These are phyloP conservation scores for Stegodyphus dumicola DNA, from an alignment of 1,140 invertebrate genomes.

Conservation along the genomic window DNA sequence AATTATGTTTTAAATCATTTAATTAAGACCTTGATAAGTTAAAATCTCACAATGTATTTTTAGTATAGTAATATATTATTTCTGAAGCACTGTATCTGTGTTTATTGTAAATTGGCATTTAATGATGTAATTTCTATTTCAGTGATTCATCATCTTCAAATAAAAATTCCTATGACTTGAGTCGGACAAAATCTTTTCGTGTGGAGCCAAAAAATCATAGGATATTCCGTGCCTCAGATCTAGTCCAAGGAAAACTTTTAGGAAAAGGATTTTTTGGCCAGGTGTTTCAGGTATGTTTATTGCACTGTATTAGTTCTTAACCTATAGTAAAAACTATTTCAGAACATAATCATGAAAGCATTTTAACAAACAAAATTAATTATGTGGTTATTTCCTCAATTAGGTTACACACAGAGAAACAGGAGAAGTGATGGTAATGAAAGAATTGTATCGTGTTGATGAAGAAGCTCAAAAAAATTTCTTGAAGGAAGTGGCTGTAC, in stretches of 20 bases:
- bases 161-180: slow-evolving; percentile 75
- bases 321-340: neutral
- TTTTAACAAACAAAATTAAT: neutral
- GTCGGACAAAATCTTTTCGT: slow-evolving; percentile 87
- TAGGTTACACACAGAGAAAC: slow-evolving; percentile 85
- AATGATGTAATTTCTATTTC: neutral
- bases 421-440: slow-evolving; percentile 93
- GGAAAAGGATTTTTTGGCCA: slow-evolving; percentile 95
- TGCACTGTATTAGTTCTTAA: neutral
- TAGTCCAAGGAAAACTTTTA: slow-evolving; percentile 88
- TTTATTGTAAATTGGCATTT: too few relatives aligned
- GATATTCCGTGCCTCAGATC: slow-evolving; percentile 89
- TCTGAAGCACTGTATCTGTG: too few relatives aligned
- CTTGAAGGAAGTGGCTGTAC: slow-evolving; percentile 91
- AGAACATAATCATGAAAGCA: neutral
- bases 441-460: slow-evolving; percentile 92
- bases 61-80: slow-evolving; percentile 1
- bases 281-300: slow-evolving; percentile 68
- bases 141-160: slow-evolving; percentile 54
- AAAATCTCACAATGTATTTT: slow-evolving; percentile 40
- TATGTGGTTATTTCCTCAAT: neutral
- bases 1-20: too few relatives aligned
- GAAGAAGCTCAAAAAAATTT: slow-evolving; percentile 95
- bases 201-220: slow-evolving; percentile 81
- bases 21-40: too few relatives aligned